Percentiles rank a stretch among this genome's conserved stretches.
phyloP scores from a whole-genome alignment of 30 jellyfish, hydroid and myxozoan genomes.

The Aurelia coerulea region DNA sequence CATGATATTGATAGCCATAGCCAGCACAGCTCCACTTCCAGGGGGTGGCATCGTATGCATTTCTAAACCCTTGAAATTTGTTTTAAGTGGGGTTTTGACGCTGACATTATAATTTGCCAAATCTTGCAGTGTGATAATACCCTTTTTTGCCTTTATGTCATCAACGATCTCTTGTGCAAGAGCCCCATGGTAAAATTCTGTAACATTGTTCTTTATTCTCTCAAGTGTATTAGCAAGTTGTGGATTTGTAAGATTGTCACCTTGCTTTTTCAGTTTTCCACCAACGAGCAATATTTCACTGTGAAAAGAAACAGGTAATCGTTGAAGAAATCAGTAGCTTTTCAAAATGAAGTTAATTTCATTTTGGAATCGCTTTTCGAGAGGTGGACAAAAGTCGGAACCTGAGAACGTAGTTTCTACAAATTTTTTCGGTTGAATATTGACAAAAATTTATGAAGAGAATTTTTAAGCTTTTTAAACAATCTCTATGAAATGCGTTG shows the following conservation, averaged over 20 bases:
- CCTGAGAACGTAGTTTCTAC: too few species aligned
- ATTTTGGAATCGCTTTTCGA: too few species aligned
- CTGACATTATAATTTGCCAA: conserved; percentile 52
- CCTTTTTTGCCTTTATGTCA: conserved; percentile 45
- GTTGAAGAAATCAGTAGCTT: too few species aligned
- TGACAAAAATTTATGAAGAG: too few species aligned
- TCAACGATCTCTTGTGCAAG: conserved; percentile 66
- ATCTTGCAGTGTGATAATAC: conserved; percentile 65
- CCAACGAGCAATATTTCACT: conserved; percentile 62
- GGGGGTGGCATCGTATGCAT: conserved; percentile 94
- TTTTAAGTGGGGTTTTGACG: conserved; percentile 25
- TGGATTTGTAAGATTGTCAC: conserved; percentile 71
- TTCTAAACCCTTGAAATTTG: conserved; percentile 37
- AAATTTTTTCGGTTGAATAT: too few species aligned
- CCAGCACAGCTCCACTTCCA: conserved; percentile 91
- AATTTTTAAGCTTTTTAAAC: too few species aligned
- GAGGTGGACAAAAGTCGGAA: too few species aligned
- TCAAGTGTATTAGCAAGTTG: conserved; percentile 69
- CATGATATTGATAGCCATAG: conserved; percentile 88
- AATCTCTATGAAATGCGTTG: too few species aligned
- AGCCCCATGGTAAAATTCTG: conserved; percentile 72
- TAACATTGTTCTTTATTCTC: conserved; percentile 48
- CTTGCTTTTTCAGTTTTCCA: conserved; percentile 61
- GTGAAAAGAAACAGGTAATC: neutral
- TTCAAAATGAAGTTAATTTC: too few species aligned